Evolutionary conservation across 2,888 invertebrate genomes (phyloP).

Genomic region (Cheilosia scutellata): DNA sequence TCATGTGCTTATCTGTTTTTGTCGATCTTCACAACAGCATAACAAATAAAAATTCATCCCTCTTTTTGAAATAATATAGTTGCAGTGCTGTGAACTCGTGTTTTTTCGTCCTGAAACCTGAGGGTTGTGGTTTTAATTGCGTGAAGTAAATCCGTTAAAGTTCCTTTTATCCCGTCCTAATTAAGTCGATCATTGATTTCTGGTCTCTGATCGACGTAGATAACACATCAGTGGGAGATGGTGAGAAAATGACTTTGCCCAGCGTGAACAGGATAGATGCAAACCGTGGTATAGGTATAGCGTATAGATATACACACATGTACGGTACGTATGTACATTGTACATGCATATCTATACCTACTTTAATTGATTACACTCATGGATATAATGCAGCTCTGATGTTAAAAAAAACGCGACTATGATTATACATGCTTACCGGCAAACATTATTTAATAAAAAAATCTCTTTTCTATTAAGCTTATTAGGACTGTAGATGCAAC

Average conservation of each 20-base stretch:
- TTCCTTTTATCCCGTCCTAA: conserved; percentile 63
- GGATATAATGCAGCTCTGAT: not conserved
- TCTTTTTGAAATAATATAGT: conserved; percentile 44
- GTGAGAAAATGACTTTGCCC: conserved; percentile 34
- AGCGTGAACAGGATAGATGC: not conserved
- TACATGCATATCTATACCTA: too few relatives aligned
- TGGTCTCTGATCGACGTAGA: conserved; percentile 63
- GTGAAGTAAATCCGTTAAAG: conserved; percentile 74
- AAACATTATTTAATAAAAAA: too few relatives aligned
- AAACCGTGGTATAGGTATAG: not conserved
- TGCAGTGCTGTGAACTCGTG: conserved; percentile 52
- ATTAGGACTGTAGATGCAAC: too few relatives aligned
- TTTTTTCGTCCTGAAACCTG: conserved; percentile 34
- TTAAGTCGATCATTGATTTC: conserved; percentile 73
- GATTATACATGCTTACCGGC: too few relatives aligned
- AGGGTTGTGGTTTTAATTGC: conserved; percentile 74
- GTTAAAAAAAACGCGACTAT: too few relatives aligned
- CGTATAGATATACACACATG: not conserved
- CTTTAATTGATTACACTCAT: not conserved
- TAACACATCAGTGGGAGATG: conserved; percentile 48
- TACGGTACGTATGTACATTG: too few relatives aligned
- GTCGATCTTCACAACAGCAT: conserved; percentile 56
- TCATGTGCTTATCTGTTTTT: conserved; percentile 68
- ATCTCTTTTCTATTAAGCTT: too few relatives aligned
- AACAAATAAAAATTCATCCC: conserved; percentile 52